A percentile compares a stretch with the other conserved stretches of the same genome.
phyloP scores from a whole-genome alignment of 2,113 vertebrate genomes.

The Ursus arctos region DNA sequence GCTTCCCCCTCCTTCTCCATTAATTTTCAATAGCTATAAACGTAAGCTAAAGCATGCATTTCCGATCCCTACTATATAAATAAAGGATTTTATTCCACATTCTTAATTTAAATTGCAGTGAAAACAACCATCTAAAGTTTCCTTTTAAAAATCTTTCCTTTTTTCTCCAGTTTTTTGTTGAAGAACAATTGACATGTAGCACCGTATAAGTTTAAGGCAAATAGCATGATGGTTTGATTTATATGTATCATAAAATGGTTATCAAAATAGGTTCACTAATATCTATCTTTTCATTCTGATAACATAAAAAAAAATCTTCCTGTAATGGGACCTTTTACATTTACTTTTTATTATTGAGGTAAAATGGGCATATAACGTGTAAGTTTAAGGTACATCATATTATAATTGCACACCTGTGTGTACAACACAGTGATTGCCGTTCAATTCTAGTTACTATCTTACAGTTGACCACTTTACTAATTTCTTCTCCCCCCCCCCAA shows the following conservation, averaged over 20 bases:
- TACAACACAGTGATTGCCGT: background rate
- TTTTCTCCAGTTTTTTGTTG: background rate
- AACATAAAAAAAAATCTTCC: background rate
- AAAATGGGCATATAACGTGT: background rate
- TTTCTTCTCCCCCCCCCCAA: background rate
- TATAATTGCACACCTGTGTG: background rate
- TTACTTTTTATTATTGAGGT: background rate
- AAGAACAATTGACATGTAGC: background rate
- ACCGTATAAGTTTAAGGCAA: background rate
- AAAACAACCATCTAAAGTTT: background rate
- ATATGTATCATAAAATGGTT: background rate
- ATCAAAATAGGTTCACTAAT: background rate
- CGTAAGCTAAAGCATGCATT: background rate
- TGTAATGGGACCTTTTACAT: background rate
- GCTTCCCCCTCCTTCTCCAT: background rate
- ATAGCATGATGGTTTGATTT: background rate
- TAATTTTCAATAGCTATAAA: background rate
- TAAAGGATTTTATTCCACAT: background rate
- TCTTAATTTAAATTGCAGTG: constrained; percentile 1
- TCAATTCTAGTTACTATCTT: background rate
- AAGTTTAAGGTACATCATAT: background rate
- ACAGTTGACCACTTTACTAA: background rate
- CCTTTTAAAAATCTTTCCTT: background rate
- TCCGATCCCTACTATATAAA: background rate
- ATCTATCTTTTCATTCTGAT: background rate